These are phyloP conservation scores for Sparus aurata DNA, from an alignment of 2,797 vertebrate species.

Conservation along the genomic window DNA sequence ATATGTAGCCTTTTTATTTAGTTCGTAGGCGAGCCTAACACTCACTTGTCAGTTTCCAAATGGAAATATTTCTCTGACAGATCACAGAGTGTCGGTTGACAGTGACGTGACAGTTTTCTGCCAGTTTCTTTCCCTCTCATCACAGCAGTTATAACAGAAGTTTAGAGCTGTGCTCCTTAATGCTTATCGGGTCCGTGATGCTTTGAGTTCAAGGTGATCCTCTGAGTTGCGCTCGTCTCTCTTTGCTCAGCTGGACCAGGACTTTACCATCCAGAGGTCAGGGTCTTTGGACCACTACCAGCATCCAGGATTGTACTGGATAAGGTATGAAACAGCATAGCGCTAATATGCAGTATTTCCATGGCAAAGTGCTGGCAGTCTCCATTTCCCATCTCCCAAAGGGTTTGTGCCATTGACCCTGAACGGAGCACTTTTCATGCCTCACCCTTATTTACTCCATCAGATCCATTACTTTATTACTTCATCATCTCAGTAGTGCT, in stretches of 20 bases:
- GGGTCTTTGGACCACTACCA: constrained; percentile 97
- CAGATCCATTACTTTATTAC: constrained; percentile 76
- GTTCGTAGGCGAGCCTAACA: constrained; percentile 14
- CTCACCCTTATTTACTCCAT: constrained; percentile 29
- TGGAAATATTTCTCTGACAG: constrained; percentile 16
- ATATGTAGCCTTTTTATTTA: constrained; percentile 7
- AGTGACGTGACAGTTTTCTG: constrained; percentile 24
- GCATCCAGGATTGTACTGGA: constrained; percentile 97
- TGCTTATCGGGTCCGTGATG: constrained; percentile 44
- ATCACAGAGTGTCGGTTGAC: constrained; percentile 18
- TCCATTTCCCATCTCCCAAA: constrained; percentile 86
- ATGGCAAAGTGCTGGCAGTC: constrained; percentile 97
- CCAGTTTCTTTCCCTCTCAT: constrained; percentile 22
- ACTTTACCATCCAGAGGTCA: constrained; percentile 97
- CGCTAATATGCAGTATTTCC: constrained; percentile 91
- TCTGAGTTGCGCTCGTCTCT: constrained; percentile 94
- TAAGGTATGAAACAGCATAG: constrained; percentile 96
- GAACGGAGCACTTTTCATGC: constrained; percentile 81
- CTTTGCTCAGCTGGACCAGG: constrained; percentile 96
- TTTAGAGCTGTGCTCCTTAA: constrained; percentile 34
- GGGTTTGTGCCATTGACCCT: constrained; percentile 88
- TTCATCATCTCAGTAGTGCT: constrained; percentile 87
- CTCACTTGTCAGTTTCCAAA: constrained; percentile 4
- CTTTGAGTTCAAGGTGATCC: constrained; percentile 85
- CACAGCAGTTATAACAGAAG: constrained; percentile 16